These are phyloP conservation scores for Phalloptychus januarius DNA, from an alignment of 2,797 vertebrate genomes.

Conservation along the genomic window DNA sequence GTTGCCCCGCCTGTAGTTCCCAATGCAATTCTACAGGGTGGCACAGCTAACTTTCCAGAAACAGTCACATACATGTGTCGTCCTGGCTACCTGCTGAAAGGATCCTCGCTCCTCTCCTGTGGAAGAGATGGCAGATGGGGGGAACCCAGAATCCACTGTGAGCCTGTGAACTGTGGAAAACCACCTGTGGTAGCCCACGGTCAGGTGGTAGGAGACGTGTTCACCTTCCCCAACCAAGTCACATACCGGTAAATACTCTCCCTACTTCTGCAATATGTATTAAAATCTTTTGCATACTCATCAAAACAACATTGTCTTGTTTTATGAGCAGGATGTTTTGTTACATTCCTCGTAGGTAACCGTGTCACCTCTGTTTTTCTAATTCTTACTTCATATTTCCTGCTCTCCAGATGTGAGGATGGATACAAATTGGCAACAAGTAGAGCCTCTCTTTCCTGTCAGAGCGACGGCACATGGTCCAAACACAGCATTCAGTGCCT, in stretches of 20 bases:
- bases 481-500: conserved; percentile 85
- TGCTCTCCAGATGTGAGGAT: conserved; percentile 85
- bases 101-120: conserved; percentile 85
- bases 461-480: conserved; percentile 90
- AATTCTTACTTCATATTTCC: background rate
- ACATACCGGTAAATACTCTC: conserved; percentile 87
- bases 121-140: conserved; percentile 87
- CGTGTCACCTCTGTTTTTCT: background rate
- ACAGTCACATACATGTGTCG: conserved; percentile 88
- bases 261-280: background rate
- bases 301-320: background rate
- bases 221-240: conserved; percentile 87
- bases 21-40: conserved; percentile 87
- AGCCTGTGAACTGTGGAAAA: conserved; percentile 87
- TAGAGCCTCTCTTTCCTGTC: conserved; percentile 81
- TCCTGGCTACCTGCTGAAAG: conserved; percentile 85
- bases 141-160: conserved; percentile 86
- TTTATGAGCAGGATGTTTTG: background rate
- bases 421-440: conserved; percentile 83
- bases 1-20: conserved; percentile 85
- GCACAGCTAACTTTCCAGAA: conserved; percentile 79
- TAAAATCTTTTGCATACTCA: background rate
- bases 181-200: conserved; percentile 87
- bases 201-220: conserved; percentile 74
- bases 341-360: background rate